Base-by-base conservation (phyloP, 2,113 vertebrate genomes). In the Panthera tigris region DNA sequence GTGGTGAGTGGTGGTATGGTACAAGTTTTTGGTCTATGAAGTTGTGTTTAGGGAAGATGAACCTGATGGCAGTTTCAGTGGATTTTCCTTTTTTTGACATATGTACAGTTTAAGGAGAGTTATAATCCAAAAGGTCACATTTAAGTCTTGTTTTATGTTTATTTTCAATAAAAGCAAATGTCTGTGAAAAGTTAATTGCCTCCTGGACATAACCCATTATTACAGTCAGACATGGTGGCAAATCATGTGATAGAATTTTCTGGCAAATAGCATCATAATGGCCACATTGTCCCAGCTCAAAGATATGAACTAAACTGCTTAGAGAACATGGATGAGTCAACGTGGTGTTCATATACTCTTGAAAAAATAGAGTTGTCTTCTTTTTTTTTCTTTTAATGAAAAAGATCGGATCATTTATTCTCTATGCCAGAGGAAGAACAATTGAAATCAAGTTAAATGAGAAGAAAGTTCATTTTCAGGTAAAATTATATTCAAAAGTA, bases 401-500 rank as follows among this genome's bases (percentile, higher is more conserved):
- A 71, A 94, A 50, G 12, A 31, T 11, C 7, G 13, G 27, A 11
- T 36, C 4, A 41, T 83, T 74, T 82, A 41, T 82, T 74, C 27
- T 84, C 29, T 29, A 36, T 88, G 69, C 11, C 50, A 71, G 16
- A 83, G 21, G 16, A 84, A 80, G n/a, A 80, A 14, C 29, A 80
- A 93, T 48, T 55, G 19, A 45, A 33, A 52, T 87, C 69, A 39
- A 88, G 14, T 82, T 41, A 88, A 78, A 88, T 61, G 31, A 88
- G 61, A 93, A 90, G 13, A 87, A 71, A 50, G 36, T 57, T 91
- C 2, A 63, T 95, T 97, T 89, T 66, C 85, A 52, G 73, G 50
- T 55, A 87, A 63, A 88, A 41, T 90, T 57, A 79, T 69, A 23
- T 87, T 74, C 36, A 39, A 45, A 95, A 63, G 16, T 82, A 10